These are phyloP conservation scores for Anneissia japonica DNA, from an alignment of 35 echinoderm and acorn worm genomes.

Conservation along the genomic window DNA sequence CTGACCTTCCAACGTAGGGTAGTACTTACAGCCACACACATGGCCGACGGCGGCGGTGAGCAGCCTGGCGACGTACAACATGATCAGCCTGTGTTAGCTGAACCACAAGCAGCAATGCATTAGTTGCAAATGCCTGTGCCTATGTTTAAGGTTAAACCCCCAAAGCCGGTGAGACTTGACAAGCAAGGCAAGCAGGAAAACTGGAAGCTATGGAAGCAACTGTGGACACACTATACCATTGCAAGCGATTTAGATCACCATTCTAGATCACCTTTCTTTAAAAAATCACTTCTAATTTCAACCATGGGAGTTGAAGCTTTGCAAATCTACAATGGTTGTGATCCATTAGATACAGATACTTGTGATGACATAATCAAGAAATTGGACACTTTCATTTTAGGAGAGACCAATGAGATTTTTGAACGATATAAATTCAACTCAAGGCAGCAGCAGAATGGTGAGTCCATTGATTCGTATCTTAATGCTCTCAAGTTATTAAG, in stretches of 20 bases:
- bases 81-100: too few species aligned
- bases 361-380: conserved; percentile 1
- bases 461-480: conserved; percentile 22
- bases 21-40: too few species aligned
- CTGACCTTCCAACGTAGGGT: too few species aligned
- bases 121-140: not conserved
- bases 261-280: not conserved
- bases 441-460: not conserved
- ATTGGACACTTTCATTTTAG: conserved; percentile 11
- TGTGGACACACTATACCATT: conserved; percentile 27
- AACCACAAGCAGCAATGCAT: too few species aligned
- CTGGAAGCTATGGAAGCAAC: conserved; percentile 43
- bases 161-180: not conserved
- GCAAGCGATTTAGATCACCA: not conserved
- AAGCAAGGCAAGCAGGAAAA: conserved; percentile 14
- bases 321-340: conserved; percentile 28
- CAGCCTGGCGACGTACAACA: too few species aligned
- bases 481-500: not conserved
- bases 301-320: conserved; percentile 2
- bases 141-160: not conserved
- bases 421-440: conserved; percentile 48
- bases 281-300: not conserved
- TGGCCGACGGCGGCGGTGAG: too few species aligned
- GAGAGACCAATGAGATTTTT: conserved; percentile 36
- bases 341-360: not conserved